Evolutionary conservation across 2,113 vertebrate genomes (phyloP).

Genomic region (Xiphias gladius): DNA sequence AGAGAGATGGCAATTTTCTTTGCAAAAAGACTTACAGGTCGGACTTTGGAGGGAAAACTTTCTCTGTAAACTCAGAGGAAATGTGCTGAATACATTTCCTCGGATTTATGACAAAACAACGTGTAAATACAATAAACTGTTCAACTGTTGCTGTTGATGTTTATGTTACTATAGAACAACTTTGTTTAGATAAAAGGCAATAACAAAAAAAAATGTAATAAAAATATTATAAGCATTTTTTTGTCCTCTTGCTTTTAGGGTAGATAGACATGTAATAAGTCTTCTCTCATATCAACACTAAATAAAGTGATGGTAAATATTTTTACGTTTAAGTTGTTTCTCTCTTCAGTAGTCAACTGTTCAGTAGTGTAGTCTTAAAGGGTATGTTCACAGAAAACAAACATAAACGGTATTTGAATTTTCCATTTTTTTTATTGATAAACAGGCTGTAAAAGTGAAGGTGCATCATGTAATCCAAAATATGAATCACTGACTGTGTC

Average conservation of each 20-base stretch:
- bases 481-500: neutral
- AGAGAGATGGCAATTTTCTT: neutral
- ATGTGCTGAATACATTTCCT: neutral
- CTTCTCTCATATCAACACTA: too few species aligned
- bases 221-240: neutral
- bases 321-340: neutral
- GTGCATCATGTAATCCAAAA: conserved; percentile 9
- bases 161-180: conserved; percentile 9
- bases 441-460: conserved; percentile 12
- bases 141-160: neutral
- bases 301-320: too few species aligned
- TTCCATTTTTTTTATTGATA: conserved; percentile 26
- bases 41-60: neutral
- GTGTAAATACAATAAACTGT: conserved; percentile 45
- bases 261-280: too few species aligned
- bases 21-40: neutral
- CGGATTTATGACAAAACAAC: neutral
- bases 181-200: conserved; percentile 48
- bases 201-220: conserved; percentile 25
- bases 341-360: neutral
- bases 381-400: neutral
- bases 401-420: neutral
- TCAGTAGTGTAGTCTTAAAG: neutral
- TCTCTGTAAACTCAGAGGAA: neutral
- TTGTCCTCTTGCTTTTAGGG: too few species aligned